phyloP scores from a whole-genome alignment of 2,113 vertebrate species.

The Percopsis transmontana region DNA sequence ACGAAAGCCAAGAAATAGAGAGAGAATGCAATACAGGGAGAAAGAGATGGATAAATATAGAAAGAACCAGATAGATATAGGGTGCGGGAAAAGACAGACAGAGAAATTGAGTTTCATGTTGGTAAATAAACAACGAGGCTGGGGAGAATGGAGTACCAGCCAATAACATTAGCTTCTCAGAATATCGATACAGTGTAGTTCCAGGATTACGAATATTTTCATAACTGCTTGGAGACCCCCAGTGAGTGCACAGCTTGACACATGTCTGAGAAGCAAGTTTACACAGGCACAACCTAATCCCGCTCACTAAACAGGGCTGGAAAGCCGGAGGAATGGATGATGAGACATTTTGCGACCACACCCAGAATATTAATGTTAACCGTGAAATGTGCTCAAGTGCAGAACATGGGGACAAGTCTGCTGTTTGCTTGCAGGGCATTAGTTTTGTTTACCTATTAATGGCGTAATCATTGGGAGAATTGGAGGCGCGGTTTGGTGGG shows the following conservation, averaged over 20 bases:
- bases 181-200: slow-evolving; percentile 66
- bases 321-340: slow-evolving; percentile 38
- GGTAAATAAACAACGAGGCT: slow-evolving; percentile 67
- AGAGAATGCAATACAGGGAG: not conserved
- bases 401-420: slow-evolving; percentile 1
- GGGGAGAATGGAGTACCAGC: slow-evolving; percentile 47
- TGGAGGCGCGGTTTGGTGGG: slow-evolving; percentile 37
- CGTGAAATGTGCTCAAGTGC: slow-evolving; percentile 8
- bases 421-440: slow-evolving; percentile 38
- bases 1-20: not conserved
- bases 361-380: slow-evolving; percentile 13
- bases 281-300: slow-evolving; percentile 57
- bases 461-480: slow-evolving; percentile 52
- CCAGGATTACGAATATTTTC: slow-evolving; percentile 61
- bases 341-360: slow-evolving; percentile 30
- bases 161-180: slow-evolving; percentile 59
- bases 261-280: slow-evolving; percentile 60
- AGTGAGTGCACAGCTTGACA: slow-evolving; percentile 41
- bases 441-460: slow-evolving; percentile 54
- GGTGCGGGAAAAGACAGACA: slow-evolving; percentile 46
- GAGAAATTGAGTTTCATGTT: slow-evolving; percentile 63
- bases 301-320: slow-evolving; percentile 46
- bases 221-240: slow-evolving; percentile 54
- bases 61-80: slow-evolving; percentile 11
- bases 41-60: slow-evolving; percentile 28